Percentiles rank a stretch among this genome's conserved stretches.
Conservation (phyloP, 2,888 invertebrate species). For the Hartigia nigra region DNA sequence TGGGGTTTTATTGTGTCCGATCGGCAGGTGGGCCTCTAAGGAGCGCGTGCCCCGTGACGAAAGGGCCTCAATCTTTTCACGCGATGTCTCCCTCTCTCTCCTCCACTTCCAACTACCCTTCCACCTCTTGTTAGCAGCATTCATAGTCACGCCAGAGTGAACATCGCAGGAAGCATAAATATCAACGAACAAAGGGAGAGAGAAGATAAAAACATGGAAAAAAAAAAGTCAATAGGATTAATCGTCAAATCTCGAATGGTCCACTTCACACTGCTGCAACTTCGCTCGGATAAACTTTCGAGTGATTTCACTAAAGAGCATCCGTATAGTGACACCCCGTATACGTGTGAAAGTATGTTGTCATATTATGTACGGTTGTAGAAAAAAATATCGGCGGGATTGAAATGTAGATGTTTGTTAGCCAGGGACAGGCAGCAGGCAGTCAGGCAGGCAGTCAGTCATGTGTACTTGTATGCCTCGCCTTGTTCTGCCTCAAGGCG, state of each 20-base stretch:
- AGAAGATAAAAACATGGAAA: background rate
- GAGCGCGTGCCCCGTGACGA: background rate
- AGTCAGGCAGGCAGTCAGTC: background rate
- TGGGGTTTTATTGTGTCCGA: background rate
- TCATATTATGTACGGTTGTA: conserved; percentile 23
- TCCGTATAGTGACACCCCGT: conserved; percentile 19
- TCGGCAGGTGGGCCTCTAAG: background rate
- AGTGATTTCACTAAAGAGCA: background rate
- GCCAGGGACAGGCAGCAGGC: conserved; percentile 42
- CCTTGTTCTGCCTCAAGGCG: conserved; percentile 57
- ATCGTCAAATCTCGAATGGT: background rate
- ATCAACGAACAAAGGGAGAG: background rate
- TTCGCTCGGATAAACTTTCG: background rate
- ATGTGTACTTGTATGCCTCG: conserved; percentile 43
- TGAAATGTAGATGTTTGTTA: conserved; percentile 50
- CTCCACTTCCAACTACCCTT: background rate
- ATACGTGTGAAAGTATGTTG: conserved; percentile 16
- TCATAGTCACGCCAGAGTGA: background rate
- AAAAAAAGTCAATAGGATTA: background rate
- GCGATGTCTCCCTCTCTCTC: background rate
- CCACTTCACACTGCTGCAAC: background rate
- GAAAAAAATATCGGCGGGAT: conserved; percentile 37
- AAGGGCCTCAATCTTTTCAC: background rate
- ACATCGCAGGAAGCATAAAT: background rate
- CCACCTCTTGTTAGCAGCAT: background rate